Conservation (phyloP, 37 sponge, comb jelly and placozoan species). For the Halichondria panicea region DNA sequence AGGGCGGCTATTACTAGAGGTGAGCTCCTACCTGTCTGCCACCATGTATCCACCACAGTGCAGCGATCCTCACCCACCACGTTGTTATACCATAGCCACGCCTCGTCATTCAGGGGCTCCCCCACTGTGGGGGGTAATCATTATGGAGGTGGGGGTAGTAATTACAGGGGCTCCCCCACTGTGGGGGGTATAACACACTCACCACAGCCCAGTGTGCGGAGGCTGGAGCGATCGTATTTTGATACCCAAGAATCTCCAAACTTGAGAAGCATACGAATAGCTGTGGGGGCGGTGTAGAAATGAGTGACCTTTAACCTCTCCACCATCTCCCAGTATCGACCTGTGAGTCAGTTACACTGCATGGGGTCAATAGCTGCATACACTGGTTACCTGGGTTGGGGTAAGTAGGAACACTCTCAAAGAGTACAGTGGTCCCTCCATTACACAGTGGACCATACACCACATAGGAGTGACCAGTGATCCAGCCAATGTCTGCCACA, state of each 20-base stretch:
- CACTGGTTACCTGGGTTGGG: conserved; percentile 94
- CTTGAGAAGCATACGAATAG: conserved; percentile 77
- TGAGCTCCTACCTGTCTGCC: conserved; percentile 81
- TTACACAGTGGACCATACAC: conserved; percentile 95
- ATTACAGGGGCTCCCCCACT: background rate
- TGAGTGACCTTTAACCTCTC: conserved; percentile 86
- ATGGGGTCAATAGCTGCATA: too few relatives aligned
- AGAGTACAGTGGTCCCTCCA: conserved; percentile 88
- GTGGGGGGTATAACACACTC: background rate
- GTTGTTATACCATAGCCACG: conserved; percentile 88
- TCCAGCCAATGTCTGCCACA: conserved; percentile 99
- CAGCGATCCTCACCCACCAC: conserved; percentile 89
- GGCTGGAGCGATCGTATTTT: conserved; percentile 83
- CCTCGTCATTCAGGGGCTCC: conserved; percentile 91
- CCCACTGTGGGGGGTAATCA: conserved; percentile 57
- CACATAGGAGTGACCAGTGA: conserved; percentile 93
- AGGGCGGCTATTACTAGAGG: background rate
- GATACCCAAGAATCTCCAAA: conserved; percentile 70
- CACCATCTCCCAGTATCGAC: conserved; percentile 98
- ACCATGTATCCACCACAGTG: conserved; percentile 93
- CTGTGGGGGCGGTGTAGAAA: conserved; percentile 93
- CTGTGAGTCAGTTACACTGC: conserved; percentile 16
- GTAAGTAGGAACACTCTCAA: conserved; percentile 88
- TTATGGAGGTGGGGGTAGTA: background rate
- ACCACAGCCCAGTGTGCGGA: conserved; percentile 86